These are phyloP conservation scores for Mimas tiliae DNA, from an alignment of 2,888 invertebrate genomes.

Conservation along the genomic window DNA sequence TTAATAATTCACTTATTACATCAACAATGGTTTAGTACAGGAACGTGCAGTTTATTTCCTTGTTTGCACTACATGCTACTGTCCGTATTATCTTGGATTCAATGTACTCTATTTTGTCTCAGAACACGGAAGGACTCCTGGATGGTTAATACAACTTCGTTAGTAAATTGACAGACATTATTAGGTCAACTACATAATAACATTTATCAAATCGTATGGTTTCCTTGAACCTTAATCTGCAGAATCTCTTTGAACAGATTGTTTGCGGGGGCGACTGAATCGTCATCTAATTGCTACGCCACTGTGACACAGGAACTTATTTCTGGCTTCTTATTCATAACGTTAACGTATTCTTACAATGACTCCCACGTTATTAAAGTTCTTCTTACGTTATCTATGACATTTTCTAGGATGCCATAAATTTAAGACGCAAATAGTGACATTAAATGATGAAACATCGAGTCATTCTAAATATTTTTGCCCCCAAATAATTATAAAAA, in stretches of 20 bases:
- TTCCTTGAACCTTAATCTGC: conserved; percentile 56
- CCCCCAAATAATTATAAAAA: no score
- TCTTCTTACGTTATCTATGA: conserved; percentile 5
- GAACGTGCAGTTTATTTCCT: no score
- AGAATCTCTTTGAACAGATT: conserved; percentile 51
- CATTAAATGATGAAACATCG: no score
- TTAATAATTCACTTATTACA: no score
- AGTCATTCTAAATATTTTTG: no score
- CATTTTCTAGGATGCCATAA: neutral
- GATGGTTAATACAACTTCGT: conserved; percentile 20
- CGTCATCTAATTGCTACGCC: conserved; percentile 13
- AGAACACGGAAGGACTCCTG: neutral
- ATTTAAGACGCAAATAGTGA: no score
- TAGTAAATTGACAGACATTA: conserved; percentile 36
- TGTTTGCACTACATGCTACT: no score
- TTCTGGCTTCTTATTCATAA: conserved; percentile 21
- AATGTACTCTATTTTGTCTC: neutral
- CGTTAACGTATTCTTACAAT: conserved; percentile 1
- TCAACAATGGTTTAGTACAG: no score
- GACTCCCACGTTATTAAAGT: conserved; percentile 18
- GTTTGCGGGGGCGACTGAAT: conserved; percentile 45
- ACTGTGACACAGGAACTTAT: neutral
- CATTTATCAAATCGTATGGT: conserved; percentile 65
- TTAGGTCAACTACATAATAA: conserved; percentile 54
- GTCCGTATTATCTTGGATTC: neutral